Conservation (phyloP, 2,888 invertebrate species). For the Protonemura montana region DNA sequence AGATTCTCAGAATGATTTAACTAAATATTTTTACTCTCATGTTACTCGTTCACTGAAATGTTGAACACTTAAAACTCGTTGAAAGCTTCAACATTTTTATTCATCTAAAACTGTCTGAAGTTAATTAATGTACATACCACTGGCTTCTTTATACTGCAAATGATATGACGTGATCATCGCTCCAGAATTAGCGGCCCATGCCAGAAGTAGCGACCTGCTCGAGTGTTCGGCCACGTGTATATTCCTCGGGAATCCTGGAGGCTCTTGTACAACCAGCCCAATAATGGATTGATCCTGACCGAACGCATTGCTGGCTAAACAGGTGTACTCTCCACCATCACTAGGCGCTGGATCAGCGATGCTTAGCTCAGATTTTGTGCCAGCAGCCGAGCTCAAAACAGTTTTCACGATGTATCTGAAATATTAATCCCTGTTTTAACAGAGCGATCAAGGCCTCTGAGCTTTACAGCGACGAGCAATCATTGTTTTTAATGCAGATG, state of each 20-base stretch:
- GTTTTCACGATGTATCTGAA: slow-evolving; percentile 57
- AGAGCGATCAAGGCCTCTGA: too few species aligned
- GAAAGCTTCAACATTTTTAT: too few species aligned
- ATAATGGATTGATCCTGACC: slow-evolving; percentile 65
- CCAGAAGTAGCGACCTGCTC: slow-evolving; percentile 65
- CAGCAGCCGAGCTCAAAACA: slow-evolving; percentile 57
- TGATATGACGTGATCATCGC: slow-evolving; percentile 66
- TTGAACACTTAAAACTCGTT: too few species aligned
- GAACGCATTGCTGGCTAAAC: slow-evolving; percentile 69
- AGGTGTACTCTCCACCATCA: slow-evolving; percentile 68
- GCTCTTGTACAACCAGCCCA: slow-evolving; percentile 62
- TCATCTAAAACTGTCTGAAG: too few species aligned
- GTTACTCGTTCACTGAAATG: too few species aligned
- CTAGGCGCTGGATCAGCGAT: slow-evolving; percentile 63
- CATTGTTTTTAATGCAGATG: too few species aligned
- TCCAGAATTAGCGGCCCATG: slow-evolving; percentile 63
- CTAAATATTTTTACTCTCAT: too few species aligned
- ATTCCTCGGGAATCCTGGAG: slow-evolving; percentile 69
- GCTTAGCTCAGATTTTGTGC: slow-evolving; percentile 65
- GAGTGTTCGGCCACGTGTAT: slow-evolving; percentile 64
- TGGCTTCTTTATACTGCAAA: slow-evolving; percentile 67
- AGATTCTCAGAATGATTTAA: too few species aligned
- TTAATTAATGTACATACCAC: too few species aligned
- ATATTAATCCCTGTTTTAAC: too few species aligned
- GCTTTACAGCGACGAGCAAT: too few species aligned